phyloP scores from a whole-genome alignment of 2,888 invertebrate genomes.

The Sphecodes monilicornis region DNA sequence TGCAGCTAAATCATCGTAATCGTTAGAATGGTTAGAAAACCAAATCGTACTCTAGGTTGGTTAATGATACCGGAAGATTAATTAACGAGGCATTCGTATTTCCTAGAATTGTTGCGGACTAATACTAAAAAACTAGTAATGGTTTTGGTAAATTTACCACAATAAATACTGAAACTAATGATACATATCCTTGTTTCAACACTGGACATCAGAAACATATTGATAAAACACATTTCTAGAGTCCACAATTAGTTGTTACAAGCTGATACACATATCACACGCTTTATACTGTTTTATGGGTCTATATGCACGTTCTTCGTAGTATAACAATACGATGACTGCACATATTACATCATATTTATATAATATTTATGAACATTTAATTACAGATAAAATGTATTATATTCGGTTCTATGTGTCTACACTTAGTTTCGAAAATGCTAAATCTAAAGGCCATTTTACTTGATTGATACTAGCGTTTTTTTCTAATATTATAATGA shows the following conservation, averaged over 20 bases:
- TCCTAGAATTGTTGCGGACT: conserved; percentile 56
- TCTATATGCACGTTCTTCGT: conserved; percentile 29
- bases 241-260: conserved; percentile 17
- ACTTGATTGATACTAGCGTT: conserved; percentile 60
- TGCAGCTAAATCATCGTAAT: conserved; percentile 64
- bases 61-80: conserved; percentile 56
- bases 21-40: conserved; percentile 40
- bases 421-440: conserved; percentile 52
- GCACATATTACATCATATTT: conserved; percentile 22
- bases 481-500: conserved; percentile 73
- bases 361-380: conserved; percentile 49
- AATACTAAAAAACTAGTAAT: conserved; percentile 70
- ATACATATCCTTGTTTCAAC: conserved; percentile 55
- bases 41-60: conserved; percentile 53
- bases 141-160: conserved; percentile 53
- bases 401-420: conserved; percentile 56
- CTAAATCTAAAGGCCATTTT: conserved; percentile 68
- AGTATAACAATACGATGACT: conserved; percentile 27
- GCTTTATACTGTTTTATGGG: conserved; percentile 47
- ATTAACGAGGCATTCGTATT: conserved; percentile 48
- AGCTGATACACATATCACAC: conserved; percentile 35
- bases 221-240: conserved; percentile 47
- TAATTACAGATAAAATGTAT: conserved; percentile 60
- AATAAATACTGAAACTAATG: conserved; percentile 68
- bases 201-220: conserved; percentile 52